phyloP scores from a whole-genome alignment of 1,140 invertebrate species.

The Drosophila mauritiana region DNA sequence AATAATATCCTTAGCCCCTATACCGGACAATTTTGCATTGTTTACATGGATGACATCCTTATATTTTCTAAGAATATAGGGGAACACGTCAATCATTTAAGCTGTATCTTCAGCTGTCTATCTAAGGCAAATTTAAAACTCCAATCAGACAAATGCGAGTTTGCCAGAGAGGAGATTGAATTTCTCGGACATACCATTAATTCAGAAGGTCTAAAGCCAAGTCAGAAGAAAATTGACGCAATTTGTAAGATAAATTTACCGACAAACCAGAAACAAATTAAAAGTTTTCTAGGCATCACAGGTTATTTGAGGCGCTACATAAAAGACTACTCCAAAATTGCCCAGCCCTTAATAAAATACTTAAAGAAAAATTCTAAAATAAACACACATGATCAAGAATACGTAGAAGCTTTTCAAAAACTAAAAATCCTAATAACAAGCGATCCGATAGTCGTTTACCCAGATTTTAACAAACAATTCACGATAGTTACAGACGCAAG shows the following conservation, averaged over 20 bases:
- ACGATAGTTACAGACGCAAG: slow-evolving; percentile 26
- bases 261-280: no score
- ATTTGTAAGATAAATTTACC: no score
- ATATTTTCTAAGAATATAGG: slow-evolving; percentile 55
- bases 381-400: slow-evolving; percentile 3
- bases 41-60: slow-evolving; percentile 26
- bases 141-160: slow-evolving; percentile 2
- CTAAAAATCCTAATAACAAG: slow-evolving; percentile 2
- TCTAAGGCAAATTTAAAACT: slow-evolving; percentile 1
- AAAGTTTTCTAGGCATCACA: no score
- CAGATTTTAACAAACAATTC: slow-evolving; percentile 31
- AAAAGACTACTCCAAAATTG: no score
- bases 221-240: no score
- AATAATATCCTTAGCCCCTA: no score
- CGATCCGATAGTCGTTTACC: slow-evolving; percentile 1
- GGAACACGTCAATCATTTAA: slow-evolving; percentile 44
- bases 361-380: slow-evolving; percentile 9
- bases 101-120: slow-evolving; percentile 20
- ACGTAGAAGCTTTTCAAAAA: slow-evolving; percentile 11
- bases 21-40: no score
- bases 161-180: slow-evolving; percentile 1
- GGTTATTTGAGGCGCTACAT: no score
- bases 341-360: no score
- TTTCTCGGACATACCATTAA: no score
- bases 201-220: no score